Conservation (phyloP, 2,888 invertebrate genomes). For the Thera britannica region DNA sequence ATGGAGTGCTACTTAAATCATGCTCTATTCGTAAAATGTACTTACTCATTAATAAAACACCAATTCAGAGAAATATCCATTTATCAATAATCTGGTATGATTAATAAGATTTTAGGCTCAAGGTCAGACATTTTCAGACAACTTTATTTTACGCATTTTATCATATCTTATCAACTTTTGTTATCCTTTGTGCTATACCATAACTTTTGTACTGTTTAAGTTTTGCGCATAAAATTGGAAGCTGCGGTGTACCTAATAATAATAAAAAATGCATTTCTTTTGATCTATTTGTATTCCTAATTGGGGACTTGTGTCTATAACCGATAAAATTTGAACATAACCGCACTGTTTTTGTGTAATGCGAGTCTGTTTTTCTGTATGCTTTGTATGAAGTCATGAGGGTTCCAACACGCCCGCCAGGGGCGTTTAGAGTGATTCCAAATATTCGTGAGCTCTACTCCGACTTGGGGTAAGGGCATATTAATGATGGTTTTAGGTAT, state of each 20-base stretch:
- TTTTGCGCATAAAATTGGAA: not conserved
- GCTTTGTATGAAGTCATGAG: too few relatives aligned
- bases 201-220: not conserved
- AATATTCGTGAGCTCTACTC: too few relatives aligned
- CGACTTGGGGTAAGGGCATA: too few relatives aligned
- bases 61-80: slow-evolving; percentile 10
- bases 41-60: slow-evolving; percentile 11
- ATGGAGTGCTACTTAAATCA: not conserved
- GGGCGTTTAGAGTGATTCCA: too few relatives aligned
- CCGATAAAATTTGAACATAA: not conserved
- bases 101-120: slow-evolving; percentile 9
- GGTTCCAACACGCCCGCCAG: too few relatives aligned
- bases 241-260: slow-evolving; percentile 2
- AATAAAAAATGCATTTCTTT: slow-evolving; percentile 3
- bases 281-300: not conserved
- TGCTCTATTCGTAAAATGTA: slow-evolving; percentile 10
- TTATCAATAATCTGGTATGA: slow-evolving; percentile 18
- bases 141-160: slow-evolving; percentile 14
- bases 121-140: slow-evolving; percentile 9
- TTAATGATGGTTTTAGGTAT: too few relatives aligned
- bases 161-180: slow-evolving; percentile 6
- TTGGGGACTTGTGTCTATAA: not conserved
- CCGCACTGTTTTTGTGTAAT: too few relatives aligned
- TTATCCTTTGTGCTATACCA: slow-evolving; percentile 1
- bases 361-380: too few relatives aligned